Evolutionary conservation across 2,113 vertebrate species (phyloP).

Genomic region (Syngnathus typhle): DNA sequence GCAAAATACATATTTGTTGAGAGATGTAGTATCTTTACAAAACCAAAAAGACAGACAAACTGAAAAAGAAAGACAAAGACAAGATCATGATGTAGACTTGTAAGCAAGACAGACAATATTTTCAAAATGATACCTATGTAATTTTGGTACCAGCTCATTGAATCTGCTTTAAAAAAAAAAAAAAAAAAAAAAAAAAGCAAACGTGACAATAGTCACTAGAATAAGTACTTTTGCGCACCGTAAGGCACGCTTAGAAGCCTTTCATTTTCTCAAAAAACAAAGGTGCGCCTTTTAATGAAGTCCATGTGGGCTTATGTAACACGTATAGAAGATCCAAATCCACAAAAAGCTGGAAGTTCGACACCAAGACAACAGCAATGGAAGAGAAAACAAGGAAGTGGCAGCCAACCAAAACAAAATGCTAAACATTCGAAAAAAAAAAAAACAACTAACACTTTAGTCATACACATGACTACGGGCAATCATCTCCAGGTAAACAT

Average conservation of each 20-base stretch:
- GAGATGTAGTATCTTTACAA: slow-evolving; percentile 30
- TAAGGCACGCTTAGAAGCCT: background rate
- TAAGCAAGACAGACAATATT: slow-evolving; percentile 26
- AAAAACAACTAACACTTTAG: background rate
- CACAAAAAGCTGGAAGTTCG: background rate
- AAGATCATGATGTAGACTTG: too few species aligned
- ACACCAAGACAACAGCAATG: background rate
- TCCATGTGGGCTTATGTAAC: background rate
- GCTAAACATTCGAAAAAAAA: background rate
- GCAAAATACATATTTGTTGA: slow-evolving; percentile 33
- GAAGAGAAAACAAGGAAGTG: background rate
- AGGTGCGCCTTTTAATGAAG: too few species aligned
- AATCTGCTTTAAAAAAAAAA: background rate
- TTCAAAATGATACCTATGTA: background rate
- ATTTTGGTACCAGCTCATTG: background rate
- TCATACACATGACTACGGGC: background rate
- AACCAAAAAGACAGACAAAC: slow-evolving; percentile 19
- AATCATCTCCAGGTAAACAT: background rate
- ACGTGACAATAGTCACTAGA: background rate
- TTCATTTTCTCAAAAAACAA: background rate
- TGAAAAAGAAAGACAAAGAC: background rate
- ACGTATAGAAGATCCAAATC: background rate
- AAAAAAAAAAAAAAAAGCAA: background rate
- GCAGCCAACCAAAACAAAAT: background rate
- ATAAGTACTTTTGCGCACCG: background rate